Conservation (phyloP, 2,113 vertebrate genomes). For the Hypocryptadius cinnamomeus region DNA sequence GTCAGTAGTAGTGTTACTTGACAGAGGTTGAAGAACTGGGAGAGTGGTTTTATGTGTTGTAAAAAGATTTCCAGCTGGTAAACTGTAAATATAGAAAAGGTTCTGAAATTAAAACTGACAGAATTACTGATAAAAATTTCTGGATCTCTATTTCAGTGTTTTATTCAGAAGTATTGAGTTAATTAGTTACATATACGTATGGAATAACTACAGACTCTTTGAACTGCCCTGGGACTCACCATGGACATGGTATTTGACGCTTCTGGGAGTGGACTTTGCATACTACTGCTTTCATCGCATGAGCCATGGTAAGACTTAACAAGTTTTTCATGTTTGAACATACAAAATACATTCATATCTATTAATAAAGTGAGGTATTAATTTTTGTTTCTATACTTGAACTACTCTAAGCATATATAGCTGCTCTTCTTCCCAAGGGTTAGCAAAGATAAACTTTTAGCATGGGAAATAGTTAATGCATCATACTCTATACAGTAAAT, state of each 20-base stretch:
- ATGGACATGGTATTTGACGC: constrained; percentile 88
- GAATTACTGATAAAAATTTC: neutral
- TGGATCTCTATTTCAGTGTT: constrained; percentile 64
- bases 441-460: neutral
- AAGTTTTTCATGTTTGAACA: neutral
- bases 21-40: neutral
- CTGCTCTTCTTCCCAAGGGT: neutral
- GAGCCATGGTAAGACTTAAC: constrained; percentile 77
- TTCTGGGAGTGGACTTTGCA: constrained; percentile 84
- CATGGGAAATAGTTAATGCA: neutral
- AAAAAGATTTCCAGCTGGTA: neutral
- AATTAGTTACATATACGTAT: constrained; percentile 80
- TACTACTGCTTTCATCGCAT: constrained; percentile 92
- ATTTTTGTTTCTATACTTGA: neutral
- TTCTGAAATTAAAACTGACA: neutral
- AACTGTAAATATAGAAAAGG: neutral
- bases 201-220: constrained; percentile 80
- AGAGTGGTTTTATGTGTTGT: neutral
- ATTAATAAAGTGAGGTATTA: neutral
- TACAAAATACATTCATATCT: neutral
- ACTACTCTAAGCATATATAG: neutral
- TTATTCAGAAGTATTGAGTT: constrained; percentile 80
- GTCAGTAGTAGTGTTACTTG: neutral
- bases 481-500: neutral
- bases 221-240: constrained; percentile 85